Evolutionary conservation across 2,888 invertebrate species (phyloP).

Genomic region (Brachylomia viminalis): DNA sequence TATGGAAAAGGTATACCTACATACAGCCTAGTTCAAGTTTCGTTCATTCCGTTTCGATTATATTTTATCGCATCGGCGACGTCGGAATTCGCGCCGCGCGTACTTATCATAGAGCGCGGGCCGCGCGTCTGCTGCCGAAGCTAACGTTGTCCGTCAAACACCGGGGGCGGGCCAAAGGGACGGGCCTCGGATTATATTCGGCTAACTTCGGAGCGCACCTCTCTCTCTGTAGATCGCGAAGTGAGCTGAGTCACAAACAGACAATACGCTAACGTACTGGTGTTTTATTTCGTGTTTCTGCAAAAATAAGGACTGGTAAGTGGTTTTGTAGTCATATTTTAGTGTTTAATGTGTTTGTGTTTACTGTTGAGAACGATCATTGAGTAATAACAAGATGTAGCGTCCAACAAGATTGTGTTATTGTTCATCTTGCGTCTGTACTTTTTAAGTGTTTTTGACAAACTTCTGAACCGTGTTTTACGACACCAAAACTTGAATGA

Average conservation of each 20-base stretch:
- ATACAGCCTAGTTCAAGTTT: constrained; percentile 66
- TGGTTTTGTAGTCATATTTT: constrained; percentile 62
- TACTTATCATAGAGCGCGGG: constrained; percentile 80
- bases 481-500: constrained; percentile 8
- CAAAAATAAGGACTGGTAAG: constrained; percentile 75
- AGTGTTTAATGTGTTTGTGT: constrained; percentile 11
- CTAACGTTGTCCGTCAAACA: constrained; percentile 76
- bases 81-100: constrained; percentile 81
- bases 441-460: constrained; percentile 57
- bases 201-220: constrained; percentile 78
- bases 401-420: constrained; percentile 55
- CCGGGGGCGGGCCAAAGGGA: constrained; percentile 80
- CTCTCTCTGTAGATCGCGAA: constrained; percentile 79
- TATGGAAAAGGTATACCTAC: constrained; percentile 68
- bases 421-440: constrained; percentile 72
- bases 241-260: constrained; percentile 83
- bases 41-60: constrained; percentile 74
- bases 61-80: constrained; percentile 70
- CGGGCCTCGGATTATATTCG: constrained; percentile 78
- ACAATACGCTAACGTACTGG: constrained; percentile 68
- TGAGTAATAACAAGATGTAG: constrained; percentile 21
- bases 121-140: constrained; percentile 81
- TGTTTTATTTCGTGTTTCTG: constrained; percentile 68
- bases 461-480: constrained; percentile 35
- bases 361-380: neutral